Evolutionary conservation across 2,888 invertebrate species (phyloP).

Genomic region (Heliconius charithonia): DNA sequence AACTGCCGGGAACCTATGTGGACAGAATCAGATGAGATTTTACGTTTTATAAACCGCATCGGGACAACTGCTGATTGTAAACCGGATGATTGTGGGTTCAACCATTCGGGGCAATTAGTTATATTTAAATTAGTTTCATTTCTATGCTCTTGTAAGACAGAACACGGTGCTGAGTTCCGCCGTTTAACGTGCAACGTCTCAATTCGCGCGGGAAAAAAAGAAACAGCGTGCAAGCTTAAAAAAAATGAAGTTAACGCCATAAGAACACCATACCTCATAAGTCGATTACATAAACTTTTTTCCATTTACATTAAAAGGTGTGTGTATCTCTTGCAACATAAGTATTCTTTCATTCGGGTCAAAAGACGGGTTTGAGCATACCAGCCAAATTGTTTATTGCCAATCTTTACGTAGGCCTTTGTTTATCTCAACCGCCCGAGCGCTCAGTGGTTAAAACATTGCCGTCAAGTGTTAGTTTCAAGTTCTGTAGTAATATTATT

Average conservation of each 20-base stretch:
- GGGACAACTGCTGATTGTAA: too few relatives aligned
- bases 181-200: too few relatives aligned
- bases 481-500: neutral
- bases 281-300: slow-evolving; percentile 22
- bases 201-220: too few relatives aligned
- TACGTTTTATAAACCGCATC: too few relatives aligned
- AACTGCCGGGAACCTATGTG: too few relatives aligned
- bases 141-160: too few relatives aligned
- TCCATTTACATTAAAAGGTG: slow-evolving; percentile 26
- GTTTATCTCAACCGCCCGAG: neutral
- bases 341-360: slow-evolving; percentile 30
- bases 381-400: slow-evolving; percentile 21
- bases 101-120: too few relatives aligned
- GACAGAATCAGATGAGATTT: too few relatives aligned
- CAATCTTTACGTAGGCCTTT: slow-evolving; percentile 15
- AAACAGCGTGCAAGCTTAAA: too few relatives aligned
- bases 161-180: too few relatives aligned
- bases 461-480: neutral
- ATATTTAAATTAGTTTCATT: too few relatives aligned
- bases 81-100: too few relatives aligned
- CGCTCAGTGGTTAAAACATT: neutral
- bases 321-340: slow-evolving; percentile 20
- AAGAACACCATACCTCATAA: neutral
- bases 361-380: slow-evolving; percentile 21
- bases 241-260: neutral